phyloP scores from a whole-genome alignment of 2,888 invertebrate genomes.

The Latrodectus elegans region DNA sequence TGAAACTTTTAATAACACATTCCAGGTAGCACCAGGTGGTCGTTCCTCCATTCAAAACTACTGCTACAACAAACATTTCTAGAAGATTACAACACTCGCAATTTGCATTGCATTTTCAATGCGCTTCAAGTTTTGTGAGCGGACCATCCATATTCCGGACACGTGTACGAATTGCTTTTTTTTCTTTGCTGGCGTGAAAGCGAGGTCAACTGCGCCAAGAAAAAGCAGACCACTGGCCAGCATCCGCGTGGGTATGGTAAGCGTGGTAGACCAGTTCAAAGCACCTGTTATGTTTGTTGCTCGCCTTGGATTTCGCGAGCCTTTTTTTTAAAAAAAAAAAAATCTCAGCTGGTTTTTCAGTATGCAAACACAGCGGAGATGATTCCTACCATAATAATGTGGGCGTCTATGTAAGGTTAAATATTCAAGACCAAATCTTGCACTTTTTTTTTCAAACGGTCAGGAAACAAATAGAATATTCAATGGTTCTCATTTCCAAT shows the following conservation, averaged over 20 bases:
- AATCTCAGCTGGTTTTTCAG: no score
- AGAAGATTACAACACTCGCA: not conserved
- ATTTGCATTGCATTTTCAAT: not conserved
- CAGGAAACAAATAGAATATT: no score
- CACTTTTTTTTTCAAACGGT: no score
- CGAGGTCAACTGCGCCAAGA: not conserved
- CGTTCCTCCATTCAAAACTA: not conserved
- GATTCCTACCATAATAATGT: no score
- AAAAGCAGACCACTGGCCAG: not conserved
- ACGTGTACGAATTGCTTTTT: not conserved
- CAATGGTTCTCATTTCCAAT: no score
- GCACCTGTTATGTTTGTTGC: slow-evolving; percentile 37
- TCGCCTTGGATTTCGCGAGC: slow-evolving; percentile 50
- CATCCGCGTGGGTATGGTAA: slow-evolving; percentile 33
- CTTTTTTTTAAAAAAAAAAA: not conserved
- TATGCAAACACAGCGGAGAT: no score
- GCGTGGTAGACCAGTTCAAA: slow-evolving; percentile 38
- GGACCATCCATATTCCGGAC: not conserved
- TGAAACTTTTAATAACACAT: not conserved
- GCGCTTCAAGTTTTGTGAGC: not conserved
- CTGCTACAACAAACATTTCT: not conserved
- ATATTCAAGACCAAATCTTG: no score
- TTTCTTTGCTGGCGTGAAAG: not conserved
- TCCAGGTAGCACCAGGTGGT: not conserved
- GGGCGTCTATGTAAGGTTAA: no score